Conservation (phyloP, 2,113 vertebrate species). For the Turnix velox region DNA sequence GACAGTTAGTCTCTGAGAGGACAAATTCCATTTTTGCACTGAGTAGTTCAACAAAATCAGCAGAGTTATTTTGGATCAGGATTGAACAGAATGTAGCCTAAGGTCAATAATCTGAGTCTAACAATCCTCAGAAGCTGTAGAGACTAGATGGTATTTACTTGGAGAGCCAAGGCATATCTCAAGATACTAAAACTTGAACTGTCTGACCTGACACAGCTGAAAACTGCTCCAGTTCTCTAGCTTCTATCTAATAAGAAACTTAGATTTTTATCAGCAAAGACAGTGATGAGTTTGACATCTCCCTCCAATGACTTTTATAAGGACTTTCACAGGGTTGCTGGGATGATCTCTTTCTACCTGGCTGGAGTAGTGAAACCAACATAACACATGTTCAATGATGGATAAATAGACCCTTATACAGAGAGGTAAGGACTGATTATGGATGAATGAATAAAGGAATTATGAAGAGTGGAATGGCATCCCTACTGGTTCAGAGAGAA, state of each 20-base stretch:
- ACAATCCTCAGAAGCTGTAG: not conserved
- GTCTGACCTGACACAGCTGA: not conserved
- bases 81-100: not conserved
- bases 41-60: conserved; percentile 25
- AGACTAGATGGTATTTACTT: not conserved
- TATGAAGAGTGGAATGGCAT: not conserved
- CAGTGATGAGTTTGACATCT: not conserved
- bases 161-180: not conserved
- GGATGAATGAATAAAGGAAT: not conserved
- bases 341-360: not conserved
- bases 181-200: not conserved
- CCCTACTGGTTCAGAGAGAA: not conserved
- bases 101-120: not conserved
- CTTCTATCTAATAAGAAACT: not conserved
- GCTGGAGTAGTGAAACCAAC: not conserved
- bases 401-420: not conserved
- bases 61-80: conserved; percentile 25
- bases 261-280: not conserved
- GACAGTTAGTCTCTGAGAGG: not conserved
- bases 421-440: not conserved
- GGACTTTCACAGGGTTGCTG: not conserved
- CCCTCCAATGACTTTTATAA: not conserved
- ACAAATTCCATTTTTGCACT: not conserved
- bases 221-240: not conserved
- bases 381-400: not conserved